A percentile compares a stretch with the other conserved stretches of the same genome.
Evolutionary conservation across 2,888 invertebrate genomes (phyloP).

Genomic region (Drosophila infuscata): DNA sequence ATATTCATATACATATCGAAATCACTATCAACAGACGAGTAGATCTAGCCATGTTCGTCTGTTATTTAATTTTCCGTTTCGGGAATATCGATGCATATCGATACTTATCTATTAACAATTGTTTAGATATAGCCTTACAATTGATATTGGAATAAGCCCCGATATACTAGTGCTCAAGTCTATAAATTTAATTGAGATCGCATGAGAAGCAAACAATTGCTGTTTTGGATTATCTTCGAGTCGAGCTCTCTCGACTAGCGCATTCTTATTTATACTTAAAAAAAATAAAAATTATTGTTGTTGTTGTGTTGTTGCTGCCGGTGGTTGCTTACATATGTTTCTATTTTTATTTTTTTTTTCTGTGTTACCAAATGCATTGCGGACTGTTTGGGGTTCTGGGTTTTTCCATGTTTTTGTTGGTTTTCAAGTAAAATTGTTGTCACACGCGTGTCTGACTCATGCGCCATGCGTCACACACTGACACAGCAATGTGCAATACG

Average conservation of each 20-base stretch:
- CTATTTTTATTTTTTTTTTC: background rate
- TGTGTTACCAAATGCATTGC: background rate
- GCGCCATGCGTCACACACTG: constrained; percentile 19
- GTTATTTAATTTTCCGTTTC: background rate
- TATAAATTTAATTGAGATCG: background rate
- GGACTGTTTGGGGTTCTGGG: background rate
- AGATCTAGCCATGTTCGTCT: background rate
- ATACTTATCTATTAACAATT: background rate
- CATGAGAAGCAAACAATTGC: background rate
- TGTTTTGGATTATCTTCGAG: background rate
- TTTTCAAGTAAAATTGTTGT: constrained; percentile 31
- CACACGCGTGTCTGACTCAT: constrained; percentile 51
- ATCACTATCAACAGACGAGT: background rate
- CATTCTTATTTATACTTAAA: background rate
- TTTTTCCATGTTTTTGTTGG: constrained; percentile 9
- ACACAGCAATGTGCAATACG: constrained; percentile 35
- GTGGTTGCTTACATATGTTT: constrained; percentile 33
- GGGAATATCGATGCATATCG: background rate
- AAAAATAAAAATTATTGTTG: no score
- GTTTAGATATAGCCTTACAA: background rate
- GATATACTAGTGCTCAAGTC: background rate
- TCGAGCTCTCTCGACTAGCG: background rate
- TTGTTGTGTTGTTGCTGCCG: constrained; percentile 17
- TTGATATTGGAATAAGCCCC: background rate
- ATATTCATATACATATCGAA: background rate